These are phyloP conservation scores for Hydrolagus colliei DNA, from an alignment of 2,797 vertebrate genomes.

Conservation along the genomic window DNA sequence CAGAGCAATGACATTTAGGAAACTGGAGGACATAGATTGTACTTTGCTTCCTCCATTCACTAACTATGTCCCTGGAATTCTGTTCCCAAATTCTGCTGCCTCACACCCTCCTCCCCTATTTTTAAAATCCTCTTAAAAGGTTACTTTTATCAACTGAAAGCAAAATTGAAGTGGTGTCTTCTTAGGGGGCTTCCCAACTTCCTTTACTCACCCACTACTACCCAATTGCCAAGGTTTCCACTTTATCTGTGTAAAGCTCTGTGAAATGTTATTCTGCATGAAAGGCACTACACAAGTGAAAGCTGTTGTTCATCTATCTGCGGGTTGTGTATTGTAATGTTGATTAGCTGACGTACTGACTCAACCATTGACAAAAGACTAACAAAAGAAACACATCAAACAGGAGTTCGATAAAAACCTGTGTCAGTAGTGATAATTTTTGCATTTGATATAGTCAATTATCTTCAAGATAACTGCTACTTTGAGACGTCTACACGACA, in stretches of 20 bases:
- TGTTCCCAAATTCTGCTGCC: neutral
- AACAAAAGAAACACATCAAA: too few relatives aligned
- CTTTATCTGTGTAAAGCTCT: neutral
- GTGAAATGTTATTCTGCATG: neutral
- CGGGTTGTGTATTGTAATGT: too few relatives aligned
- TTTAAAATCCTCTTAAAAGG: neutral
- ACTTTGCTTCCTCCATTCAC: neutral
- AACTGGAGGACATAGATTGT: neutral
- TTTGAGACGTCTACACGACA: too few relatives aligned
- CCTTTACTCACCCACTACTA: neutral
- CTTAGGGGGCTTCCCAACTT: neutral
- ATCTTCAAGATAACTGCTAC: too few relatives aligned
- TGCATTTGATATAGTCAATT: too few relatives aligned
- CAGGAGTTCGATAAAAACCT: too few relatives aligned
- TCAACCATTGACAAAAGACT: too few relatives aligned
- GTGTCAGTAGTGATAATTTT: too few relatives aligned
- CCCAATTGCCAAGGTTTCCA: neutral
- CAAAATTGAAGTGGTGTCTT: neutral
- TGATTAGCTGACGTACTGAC: too few relatives aligned
- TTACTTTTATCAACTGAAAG: neutral
- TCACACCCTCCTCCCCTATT: neutral
- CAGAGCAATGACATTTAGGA: too few relatives aligned
- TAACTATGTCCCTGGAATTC: neutral
- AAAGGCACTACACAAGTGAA: neutral
- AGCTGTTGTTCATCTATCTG: neutral